Percentiles rank a stretch among this genome's conserved stretches.
Conservation (phyloP, 2,888 invertebrate genomes). For the Tetragonula carbonaria region DNA sequence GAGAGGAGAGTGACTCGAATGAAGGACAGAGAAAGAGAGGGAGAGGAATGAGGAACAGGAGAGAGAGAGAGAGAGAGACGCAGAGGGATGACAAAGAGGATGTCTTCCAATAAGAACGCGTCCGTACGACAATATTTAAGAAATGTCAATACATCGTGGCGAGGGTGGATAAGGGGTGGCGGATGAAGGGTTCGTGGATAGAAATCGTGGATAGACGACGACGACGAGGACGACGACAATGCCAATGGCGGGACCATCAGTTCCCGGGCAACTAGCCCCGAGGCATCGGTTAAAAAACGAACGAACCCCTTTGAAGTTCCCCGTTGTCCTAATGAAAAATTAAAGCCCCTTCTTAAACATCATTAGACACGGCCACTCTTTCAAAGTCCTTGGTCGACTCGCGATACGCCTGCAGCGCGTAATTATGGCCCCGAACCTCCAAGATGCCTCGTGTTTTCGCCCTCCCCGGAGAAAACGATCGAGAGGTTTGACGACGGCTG, state of each 20-base stretch:
- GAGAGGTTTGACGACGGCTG: conserved; percentile 14
- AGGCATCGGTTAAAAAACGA: conserved; percentile 82
- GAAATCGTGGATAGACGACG: conserved; percentile 69
- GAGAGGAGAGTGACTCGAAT: not conserved
- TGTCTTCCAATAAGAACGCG: conserved; percentile 71
- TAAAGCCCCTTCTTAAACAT: conserved; percentile 84
- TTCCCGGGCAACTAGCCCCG: conserved; percentile 74
- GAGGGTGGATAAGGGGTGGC: conserved; percentile 32
- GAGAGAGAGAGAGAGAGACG: not conserved
- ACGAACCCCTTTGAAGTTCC: conserved; percentile 81
- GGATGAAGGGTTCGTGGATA: conserved; percentile 67
- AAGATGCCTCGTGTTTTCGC: conserved; percentile 41
- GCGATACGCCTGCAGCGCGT: conserved; percentile 61
- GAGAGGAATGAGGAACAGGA: not conserved
- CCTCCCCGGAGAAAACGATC: conserved; percentile 30
- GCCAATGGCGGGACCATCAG: conserved; percentile 51
- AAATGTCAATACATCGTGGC: conserved; percentile 80
- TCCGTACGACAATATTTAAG: conserved; percentile 79
- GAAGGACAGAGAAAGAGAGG: not conserved
- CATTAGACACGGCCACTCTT: conserved; percentile 82
- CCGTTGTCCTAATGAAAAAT: conserved; percentile 83
- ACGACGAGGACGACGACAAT: conserved; percentile 66
- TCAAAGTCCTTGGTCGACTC: conserved; percentile 70
- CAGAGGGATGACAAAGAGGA: conserved; percentile 18
- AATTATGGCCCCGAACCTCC: conserved; percentile 52